phyloP scores from a whole-genome alignment of 1,140 invertebrate genomes.

The Neodiprion fabricii region DNA sequence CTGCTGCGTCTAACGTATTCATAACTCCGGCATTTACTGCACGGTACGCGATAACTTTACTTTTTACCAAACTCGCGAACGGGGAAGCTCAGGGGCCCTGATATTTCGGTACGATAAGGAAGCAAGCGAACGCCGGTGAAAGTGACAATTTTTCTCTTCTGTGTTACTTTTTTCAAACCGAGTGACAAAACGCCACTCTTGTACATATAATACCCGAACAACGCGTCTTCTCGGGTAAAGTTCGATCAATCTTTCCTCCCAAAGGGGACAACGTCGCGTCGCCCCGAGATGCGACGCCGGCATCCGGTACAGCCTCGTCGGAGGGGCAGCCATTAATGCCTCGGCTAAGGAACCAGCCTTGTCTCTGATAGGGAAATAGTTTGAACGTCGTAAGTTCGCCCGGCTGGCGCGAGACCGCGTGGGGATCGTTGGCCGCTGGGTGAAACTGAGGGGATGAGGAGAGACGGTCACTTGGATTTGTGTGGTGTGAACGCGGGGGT shows the following conservation, averaged over 20 bases:
- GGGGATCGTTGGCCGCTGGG: constrained; percentile 14
- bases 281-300: too few species aligned
- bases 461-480: constrained; percentile 60
- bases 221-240: too few species aligned
- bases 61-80: neutral
- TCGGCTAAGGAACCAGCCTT: too few species aligned
- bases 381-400: constrained; percentile 3
- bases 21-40: neutral
- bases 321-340: neutral
- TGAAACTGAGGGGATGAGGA: constrained; percentile 19
- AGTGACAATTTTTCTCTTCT: too few species aligned
- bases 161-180: too few species aligned
- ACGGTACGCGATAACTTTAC: neutral
- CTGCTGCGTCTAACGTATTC: neutral
- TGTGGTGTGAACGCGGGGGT: constrained; percentile 58
- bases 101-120: too few species aligned
- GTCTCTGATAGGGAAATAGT: neutral
- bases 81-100: too few species aligned
- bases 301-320: neutral
- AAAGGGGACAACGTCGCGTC: too few species aligned
- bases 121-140: too few species aligned
- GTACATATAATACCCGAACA: too few species aligned
- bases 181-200: too few species aligned
- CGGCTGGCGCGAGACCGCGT: neutral
- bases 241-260: too few species aligned